Base-by-base conservation (phyloP, 2,888 invertebrate species). In the Trichacis sp. region DNA sequence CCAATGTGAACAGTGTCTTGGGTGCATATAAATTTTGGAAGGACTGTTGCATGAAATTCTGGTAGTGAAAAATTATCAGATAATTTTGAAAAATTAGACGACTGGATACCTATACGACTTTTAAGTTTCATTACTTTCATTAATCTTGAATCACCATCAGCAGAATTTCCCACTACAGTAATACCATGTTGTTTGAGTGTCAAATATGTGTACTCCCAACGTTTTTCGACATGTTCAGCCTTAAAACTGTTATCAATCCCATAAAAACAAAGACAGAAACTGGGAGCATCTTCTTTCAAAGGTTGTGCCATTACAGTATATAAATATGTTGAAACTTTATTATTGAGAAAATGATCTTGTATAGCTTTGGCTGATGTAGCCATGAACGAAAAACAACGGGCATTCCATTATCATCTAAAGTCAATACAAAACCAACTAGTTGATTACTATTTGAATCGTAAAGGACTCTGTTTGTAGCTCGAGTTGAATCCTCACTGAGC, bases 1-100 rank as follows among this genome's bases (percentile, higher is more conserved):
- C 65, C 68, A 17, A 72, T 71, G 46, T 73, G 73, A 12, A 73
- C 61, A 17, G 67, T 67, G 57, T 75, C 73, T 66, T 76, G 65
- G 55, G 71, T 43, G 48, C 15, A 45, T 49, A 47, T 58, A 1
- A 38, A 11, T 20, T 17, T 33, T 12, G 36, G 14, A 4, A 19
- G 14, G 11, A 58, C 15, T 1, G 29, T 45, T 33, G 11, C 19
- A 45, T 51, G 46, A 45, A 43, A 51, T 38, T 51, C 43, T 14
- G 36, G 45, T 2, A 46, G 38, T 12, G 14, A 38, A 11, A 42
- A 56, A 49, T 47, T 52, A 50, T 38, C 12, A 17, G 19, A 50
- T 58, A 47, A 47, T 45, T 57, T 50, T 52, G 33, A 52, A 48
- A 53, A 11, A 42, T 57, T 45, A 19, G 33, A 54, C 40, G 15